Conservation (phyloP, 2,888 invertebrate genomes). For the Gymnocheta viridis region DNA sequence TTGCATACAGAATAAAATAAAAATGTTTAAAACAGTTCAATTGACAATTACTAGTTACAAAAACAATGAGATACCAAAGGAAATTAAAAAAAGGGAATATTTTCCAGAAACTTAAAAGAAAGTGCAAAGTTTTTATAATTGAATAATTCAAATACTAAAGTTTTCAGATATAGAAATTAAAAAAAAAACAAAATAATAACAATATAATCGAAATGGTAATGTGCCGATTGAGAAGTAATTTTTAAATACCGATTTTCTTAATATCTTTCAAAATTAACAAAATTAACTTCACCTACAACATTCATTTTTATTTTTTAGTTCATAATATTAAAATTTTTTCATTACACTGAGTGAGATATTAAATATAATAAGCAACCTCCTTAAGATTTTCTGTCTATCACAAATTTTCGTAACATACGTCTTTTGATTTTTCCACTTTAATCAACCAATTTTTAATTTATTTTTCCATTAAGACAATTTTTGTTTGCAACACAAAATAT, state of each 20-base stretch:
- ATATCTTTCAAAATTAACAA: too few relatives aligned
- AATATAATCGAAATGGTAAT: too few relatives aligned
- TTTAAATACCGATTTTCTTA: too few relatives aligned
- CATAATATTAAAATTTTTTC: constrained; percentile 14
- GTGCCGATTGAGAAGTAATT: too few relatives aligned
- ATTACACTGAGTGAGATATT: neutral
- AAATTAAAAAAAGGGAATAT: neutral
- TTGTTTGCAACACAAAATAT: neutral
- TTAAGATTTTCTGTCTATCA: neutral
- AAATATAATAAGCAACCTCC: neutral
- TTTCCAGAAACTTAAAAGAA: neutral
- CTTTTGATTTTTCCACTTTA: neutral
- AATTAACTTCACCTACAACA: too few relatives aligned
- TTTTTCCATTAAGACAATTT: constrained; percentile 27
- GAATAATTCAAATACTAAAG: neutral
- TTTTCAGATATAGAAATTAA: too few relatives aligned
- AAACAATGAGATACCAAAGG: neutral
- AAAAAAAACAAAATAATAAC: too few relatives aligned
- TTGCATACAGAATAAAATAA: neutral
- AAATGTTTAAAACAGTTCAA: constrained; percentile 21
- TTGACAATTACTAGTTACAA: neutral
- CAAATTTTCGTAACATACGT: neutral
- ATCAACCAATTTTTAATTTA: constrained; percentile 28
- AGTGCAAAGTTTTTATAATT: neutral
- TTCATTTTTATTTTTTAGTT: neutral